Evolutionary conservation across 2,888 invertebrate species (phyloP), one percentile per base, ranked within the genome.

Genomic region (Scaptodrosophila latifasciaeformis): DNA sequence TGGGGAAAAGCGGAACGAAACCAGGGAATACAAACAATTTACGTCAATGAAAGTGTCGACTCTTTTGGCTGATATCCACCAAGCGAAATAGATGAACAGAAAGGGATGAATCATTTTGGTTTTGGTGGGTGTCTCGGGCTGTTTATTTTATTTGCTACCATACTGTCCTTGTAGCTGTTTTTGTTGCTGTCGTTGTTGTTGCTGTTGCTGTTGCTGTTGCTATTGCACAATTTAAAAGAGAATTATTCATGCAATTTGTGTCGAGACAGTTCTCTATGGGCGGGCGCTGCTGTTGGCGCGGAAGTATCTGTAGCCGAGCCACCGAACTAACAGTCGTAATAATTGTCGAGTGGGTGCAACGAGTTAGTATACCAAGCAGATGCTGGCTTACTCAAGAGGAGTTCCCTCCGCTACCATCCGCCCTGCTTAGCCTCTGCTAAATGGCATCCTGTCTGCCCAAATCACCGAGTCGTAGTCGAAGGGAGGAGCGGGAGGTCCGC

Each of bases 171-270:
- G 10, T 40, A n/a, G 4, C 2, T 43, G 43, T 30, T 0, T 9
- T 2, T 29, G 17, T 44, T 17, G 60, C 42, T 58, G 54, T 44
- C 15, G 46, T 58, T 49, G 7, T 29, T 29, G 27, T 44, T 15
- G 53, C 46, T 58, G 59, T 44, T 12, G 42, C 56, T 49, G 55
- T 59, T 35, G 30, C 27, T 37, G 57, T 42, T 51, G 68, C 54
- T 69, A 69, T 67, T 74, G 67, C 70, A 67, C 78, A 80, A 80
- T 80, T 80, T 80, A 63, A 75, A 80, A 75, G 75, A 62, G 75
- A 75, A 75, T 75, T 80, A 77, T 81, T 77, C 79, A 78, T 78
- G 81, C 76, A 81, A 76, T 81, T 76, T 76, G 78, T 59, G 65
- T 63, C 54, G 29, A 48, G 42, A 49, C 47, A 39, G 31, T 27